Base-by-base conservation (phyloP, 2,888 invertebrate species). In the Pharmacophagus antenor region DNA sequence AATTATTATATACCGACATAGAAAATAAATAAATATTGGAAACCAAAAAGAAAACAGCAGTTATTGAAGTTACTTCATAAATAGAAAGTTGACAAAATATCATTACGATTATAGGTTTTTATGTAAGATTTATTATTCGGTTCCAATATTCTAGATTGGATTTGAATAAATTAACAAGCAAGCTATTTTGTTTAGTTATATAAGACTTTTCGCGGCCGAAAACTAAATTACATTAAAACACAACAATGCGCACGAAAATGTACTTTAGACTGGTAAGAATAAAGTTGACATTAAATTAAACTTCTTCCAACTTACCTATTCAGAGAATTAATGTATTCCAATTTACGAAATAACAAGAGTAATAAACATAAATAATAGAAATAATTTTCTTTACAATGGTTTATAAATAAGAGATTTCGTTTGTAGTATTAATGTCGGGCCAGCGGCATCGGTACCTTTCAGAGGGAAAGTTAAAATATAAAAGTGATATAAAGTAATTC, bases 301-400 rank as follows among this genome's bases (percentile, higher is more conserved):
- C 27, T 12, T 0, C 17, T 27, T 3, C 21, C 25, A 47, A 21
- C 31, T 7, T n/a, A 51, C 44, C 44, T 31, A 50, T 57, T 50
- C 21, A 10, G 44, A 20, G 12, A 57, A 50, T 57, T 51, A 57
- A 57, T 57, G 57, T 57, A 44, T 51, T 57, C 27, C 44, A 51
- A 57, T 57, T 57, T 57, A 57, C 51, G 37, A 41, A 56, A 56
- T 56, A 41, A 56, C 41, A 56, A 51, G 27, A 50, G 57, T 21
- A 51, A 57, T 57, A 51, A 51, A 57, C 44, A 51, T 57, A 57
- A 57, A 46, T 57, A 56, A 50, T 56, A 27, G 25, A 42, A 50
- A 56, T 56, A 57, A 57, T 57, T 50, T 46, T 52, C 31, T 58
- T 31, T 46, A 58, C 51, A 58, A 52, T 37, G 31, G 21, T 23